Conservation (phyloP, 1,140 invertebrate species). For the Drosophila ananassae region DNA sequence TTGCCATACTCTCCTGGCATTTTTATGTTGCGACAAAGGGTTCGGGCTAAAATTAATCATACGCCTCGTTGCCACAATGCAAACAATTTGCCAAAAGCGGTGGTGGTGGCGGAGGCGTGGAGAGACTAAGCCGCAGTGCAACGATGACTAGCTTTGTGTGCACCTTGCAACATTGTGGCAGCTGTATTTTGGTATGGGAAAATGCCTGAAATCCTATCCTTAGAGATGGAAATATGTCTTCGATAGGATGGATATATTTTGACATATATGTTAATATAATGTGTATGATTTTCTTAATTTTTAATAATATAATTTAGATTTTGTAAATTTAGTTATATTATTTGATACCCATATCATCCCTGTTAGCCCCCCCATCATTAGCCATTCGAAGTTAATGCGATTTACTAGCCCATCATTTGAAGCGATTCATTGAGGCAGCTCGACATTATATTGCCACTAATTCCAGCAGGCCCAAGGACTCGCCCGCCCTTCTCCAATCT, state of each 20-base stretch:
- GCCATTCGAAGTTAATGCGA: slow-evolving; percentile 56
- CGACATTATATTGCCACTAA: slow-evolving; percentile 45
- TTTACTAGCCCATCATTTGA: slow-evolving; percentile 56
- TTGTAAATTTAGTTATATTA: background rate
- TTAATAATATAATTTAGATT: background rate
- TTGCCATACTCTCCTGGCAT: slow-evolving; percentile 12
- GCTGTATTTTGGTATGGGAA: background rate
- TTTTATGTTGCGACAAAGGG: slow-evolving; percentile 40
- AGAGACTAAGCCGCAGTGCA: slow-evolving; percentile 28
- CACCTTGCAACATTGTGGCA: slow-evolving; percentile 19
- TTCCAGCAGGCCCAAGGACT: slow-evolving; percentile 5
- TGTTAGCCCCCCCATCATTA: slow-evolving; percentile 1
- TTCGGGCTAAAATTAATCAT: slow-evolving; percentile 65
- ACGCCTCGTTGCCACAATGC: slow-evolving; percentile 59
- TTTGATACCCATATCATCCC: slow-evolving; percentile 1
- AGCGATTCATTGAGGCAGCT: slow-evolving; percentile 45
- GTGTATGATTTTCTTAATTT: background rate
- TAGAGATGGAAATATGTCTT: slow-evolving; percentile 13
- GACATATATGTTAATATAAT: background rate
- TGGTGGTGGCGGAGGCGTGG: background rate
- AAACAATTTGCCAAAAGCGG: slow-evolving; percentile 43
- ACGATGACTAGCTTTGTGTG: slow-evolving; percentile 23
- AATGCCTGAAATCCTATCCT: slow-evolving; percentile 8
- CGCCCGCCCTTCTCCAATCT: slow-evolving; percentile 8
- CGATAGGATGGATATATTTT: background rate